Evolutionary conservation across 2,888 invertebrate genomes (phyloP), one percentile per base, ranked within the genome.

Genomic region (Eumacrocentrus americanus): DNA sequence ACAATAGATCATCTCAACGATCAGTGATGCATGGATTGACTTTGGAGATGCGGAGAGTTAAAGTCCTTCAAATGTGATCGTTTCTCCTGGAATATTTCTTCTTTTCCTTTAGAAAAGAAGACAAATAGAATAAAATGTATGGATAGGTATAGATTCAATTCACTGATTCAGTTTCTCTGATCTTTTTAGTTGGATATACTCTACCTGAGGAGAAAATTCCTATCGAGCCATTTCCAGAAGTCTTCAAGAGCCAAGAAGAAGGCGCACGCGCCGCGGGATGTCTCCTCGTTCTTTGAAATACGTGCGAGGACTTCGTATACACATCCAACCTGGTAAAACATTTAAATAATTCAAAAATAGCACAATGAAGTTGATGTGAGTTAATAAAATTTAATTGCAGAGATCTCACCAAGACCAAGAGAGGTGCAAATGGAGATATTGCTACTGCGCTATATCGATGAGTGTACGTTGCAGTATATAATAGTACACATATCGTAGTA

Each of bases 71-170:
- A 34, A 42, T 40, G 34, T 48, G 38, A 48, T 18, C 37, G 12
- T 38, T 55, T 37, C 34, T 46, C 50, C 38, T 57, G 9, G 35
- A 40, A 12, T 47, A 56, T n/a, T n/a, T n/a, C n/a, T n/a, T n/a
- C n/a, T n/a, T n/a, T n/a, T n/a, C n/a, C n/a, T n/a, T n/a, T n/a
- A 58, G 60, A 54, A 59, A 56, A 34, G 42, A 40, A 18, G 35
- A 38, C 40, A n/a, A n/a, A n/a, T n/a, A n/a, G n/a, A n/a, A n/a
- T n/a, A n/a, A n/a, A n/a, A n/a, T n/a, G n/a, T n/a, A n/a, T n/a
- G n/a, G n/a, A n/a, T n/a, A n/a, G n/a, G n/a, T n/a, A n/a, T 47
- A 72, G 71, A 73, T 73, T 69, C 65, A 67, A 73, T 73, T 73
- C 70, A 67, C 69, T 67, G 71, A 72, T 73, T 65, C 62, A 48